Percentiles rank a stretch among this genome's conserved stretches.
Conservation (phyloP, 1,140 invertebrate genomes). For the Lerema accius region DNA sequence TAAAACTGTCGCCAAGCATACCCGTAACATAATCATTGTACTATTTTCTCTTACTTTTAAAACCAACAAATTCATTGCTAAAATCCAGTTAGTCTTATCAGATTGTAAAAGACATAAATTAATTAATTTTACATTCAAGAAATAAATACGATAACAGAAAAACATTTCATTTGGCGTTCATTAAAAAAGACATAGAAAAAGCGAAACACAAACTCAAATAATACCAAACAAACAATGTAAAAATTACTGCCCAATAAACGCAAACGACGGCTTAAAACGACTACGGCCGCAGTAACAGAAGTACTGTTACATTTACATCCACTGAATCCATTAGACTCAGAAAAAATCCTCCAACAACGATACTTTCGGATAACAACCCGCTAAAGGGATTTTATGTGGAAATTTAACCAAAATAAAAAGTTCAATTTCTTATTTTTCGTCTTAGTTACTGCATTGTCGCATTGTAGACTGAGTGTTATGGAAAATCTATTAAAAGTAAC, state of each 20-base stretch:
- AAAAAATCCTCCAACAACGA: constrained; percentile 39
- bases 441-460: constrained; percentile 1
- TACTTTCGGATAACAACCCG: constrained; percentile 32
- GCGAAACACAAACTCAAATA: constrained; percentile 11
- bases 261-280: constrained; percentile 20
- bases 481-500: no score
- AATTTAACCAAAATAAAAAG: constrained; percentile 48
- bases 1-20: no score
- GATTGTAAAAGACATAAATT: no score
- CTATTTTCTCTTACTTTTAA: no score
- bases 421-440: constrained; percentile 52
- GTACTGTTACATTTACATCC: constrained; percentile 11
- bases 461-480: no score
- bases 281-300: constrained; percentile 8
- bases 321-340: constrained; percentile 30
- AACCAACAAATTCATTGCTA: no score
- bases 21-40: no score
- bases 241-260: constrained; percentile 24
- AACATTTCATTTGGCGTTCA: constrained; percentile 1
- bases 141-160: constrained; percentile 1
- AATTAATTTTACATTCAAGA: no score
- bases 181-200: constrained; percentile 10
- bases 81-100: no score
- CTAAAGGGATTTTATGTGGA: constrained; percentile 39
- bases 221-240: constrained; percentile 24